Percentiles rank a stretch among this genome's conserved stretches.
phyloP scores from a whole-genome alignment of 2,797 vertebrate species.

The Perodicticus potto region DNA sequence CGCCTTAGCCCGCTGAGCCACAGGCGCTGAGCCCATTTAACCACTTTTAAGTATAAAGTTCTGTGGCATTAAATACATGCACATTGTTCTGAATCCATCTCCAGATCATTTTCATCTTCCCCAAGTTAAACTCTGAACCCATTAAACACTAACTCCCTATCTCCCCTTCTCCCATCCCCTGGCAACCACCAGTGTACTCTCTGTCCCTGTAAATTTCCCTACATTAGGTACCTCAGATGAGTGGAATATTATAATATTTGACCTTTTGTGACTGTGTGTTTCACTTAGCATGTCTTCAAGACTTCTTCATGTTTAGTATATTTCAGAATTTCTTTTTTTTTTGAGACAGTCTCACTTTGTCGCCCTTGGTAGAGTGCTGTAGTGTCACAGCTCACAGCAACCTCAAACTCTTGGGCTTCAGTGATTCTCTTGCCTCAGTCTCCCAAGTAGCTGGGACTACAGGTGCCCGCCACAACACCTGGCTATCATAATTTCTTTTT shows the following conservation, averaged over 20 bases:
- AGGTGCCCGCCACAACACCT: no score
- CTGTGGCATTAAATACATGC: slow-evolving; percentile 15
- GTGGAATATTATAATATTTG: background rate
- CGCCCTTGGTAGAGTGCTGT: no score
- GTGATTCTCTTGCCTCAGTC: no score
- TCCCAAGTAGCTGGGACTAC: no score
- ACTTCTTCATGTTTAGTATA: background rate
- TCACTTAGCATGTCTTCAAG: slow-evolving; percentile 8
- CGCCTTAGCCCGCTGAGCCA: no score
- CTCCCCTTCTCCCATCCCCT: background rate
- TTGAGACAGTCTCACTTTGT: no score
- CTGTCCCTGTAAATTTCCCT: background rate
- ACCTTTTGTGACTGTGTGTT: slow-evolving; percentile 8
- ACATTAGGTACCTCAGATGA: background rate
- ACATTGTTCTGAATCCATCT: background rate
- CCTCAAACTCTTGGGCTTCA: no score
- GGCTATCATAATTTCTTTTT: background rate
- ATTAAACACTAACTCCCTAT: background rate
- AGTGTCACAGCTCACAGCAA: no score
- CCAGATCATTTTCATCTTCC: background rate
- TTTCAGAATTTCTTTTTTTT: background rate
- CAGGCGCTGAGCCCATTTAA: no score
- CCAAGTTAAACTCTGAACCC: background rate
- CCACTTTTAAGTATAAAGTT: slow-evolving; percentile 30
- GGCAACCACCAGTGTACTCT: background rate